Evolutionary conservation across 2,888 invertebrate genomes (phyloP), one percentile per base, ranked within the genome.

Genomic region (Atrina japonica): DNA sequence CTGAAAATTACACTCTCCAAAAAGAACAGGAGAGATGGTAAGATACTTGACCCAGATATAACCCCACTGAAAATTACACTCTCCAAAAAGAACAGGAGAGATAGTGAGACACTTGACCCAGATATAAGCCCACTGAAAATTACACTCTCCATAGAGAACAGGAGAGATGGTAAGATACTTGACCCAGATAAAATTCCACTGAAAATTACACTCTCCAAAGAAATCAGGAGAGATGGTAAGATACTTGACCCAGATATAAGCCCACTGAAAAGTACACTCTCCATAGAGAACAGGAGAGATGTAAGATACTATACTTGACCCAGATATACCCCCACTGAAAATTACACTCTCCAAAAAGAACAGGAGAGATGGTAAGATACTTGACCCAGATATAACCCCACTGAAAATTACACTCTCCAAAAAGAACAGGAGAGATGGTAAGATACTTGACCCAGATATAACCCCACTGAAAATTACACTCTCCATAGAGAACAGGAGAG

Each of bases 21-120:
- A 91, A 96, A 95, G 87, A 96, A 95, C 86, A 98, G 98, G 92
- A 99, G 98, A 92, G 98, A 97, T 92, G 96, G 96, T 96, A 83
- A 84, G 90, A n/a, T n/a, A n/a, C n/a, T n/a, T n/a, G 88, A 91
- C 74, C 88, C 88, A 64, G 93, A 93, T 79, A 71, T 56, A 2
- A 92, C 92, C 91, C 93, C 91, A 30, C 91, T 97, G 77, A 96
- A 97, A 91, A 93, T 98, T 27, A 95, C 97, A 0, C 93, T 99
- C 35, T 94, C 95, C 49, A 97, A 97, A 91, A 96, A 95, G 87
- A 96, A 95, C 86, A 98, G 98, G 92, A 99, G 98, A 92, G 98
- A 97, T 92, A 96, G 96, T 96, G 83, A 84, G 90, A n/a, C n/a
- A n/a, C n/a, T n/a, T n/a, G 88, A 91, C 74, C 88, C 88, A 64